Evolutionary conservation across 2,113 vertebrate species (phyloP).

Genomic region (Phocoena phocoena): DNA sequence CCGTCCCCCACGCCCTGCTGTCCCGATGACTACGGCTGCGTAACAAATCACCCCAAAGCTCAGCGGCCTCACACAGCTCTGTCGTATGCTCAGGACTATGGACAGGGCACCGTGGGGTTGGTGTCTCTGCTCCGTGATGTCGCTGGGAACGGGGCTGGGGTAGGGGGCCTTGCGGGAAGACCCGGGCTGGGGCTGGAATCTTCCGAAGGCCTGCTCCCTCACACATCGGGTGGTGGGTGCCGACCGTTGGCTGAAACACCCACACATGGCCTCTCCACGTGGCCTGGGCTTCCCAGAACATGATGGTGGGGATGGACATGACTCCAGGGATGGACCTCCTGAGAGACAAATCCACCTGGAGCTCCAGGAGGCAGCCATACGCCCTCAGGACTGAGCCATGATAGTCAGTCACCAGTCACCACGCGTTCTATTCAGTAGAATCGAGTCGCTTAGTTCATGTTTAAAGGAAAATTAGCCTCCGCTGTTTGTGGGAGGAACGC

Average conservation of each 20-base stretch:
- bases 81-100: fast-evolving
- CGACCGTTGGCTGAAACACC: fast-evolving
- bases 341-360: too few relatives aligned
- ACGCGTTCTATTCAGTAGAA: fast-evolving
- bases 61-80: not conserved
- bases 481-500: fast-evolving
- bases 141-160: fast-evolving
- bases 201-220: not conserved
- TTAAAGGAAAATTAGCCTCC: not conserved
- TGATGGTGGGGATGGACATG: too few relatives aligned
- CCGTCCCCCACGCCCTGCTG: fast-evolving
- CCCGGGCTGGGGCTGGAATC: not conserved
- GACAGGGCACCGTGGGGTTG: not conserved
- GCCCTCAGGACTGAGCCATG: not conserved
- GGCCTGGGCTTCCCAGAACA: not conserved
- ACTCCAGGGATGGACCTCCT: not conserved
- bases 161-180: not conserved
- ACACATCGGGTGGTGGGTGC: not conserved
- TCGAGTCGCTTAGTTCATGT: fast-evolving
- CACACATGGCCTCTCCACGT: not conserved
- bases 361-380: fast-evolving
- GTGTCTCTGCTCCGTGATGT: fast-evolving
- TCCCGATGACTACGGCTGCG: fast-evolving
- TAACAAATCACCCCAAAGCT: not conserved
- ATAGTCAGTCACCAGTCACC: not conserved